A percentile compares a stretch with the other conserved stretches of the same genome.
These are phyloP conservation scores for Passer montanus DNA, from an alignment of 2,113 vertebrate genomes.

Conservation along the genomic window DNA sequence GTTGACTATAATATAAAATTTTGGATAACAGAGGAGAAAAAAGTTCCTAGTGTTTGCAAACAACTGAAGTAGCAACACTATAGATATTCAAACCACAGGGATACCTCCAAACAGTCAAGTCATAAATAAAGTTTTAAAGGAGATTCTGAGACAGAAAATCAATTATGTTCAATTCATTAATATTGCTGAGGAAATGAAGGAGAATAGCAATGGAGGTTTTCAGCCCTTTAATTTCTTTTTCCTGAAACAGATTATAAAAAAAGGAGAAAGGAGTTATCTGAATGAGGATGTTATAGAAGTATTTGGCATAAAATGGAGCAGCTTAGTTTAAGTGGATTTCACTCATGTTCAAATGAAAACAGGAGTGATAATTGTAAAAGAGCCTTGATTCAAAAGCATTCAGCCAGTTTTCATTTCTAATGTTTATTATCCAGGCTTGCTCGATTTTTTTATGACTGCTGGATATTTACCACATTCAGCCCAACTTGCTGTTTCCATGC, in stretches of 20 bases:
- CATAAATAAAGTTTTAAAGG: conserved; percentile 9
- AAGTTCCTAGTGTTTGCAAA: background rate
- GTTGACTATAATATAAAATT: background rate
- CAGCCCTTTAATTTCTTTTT: conserved; percentile 62
- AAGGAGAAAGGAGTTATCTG: conserved; percentile 19
- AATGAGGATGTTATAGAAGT: conserved; percentile 11
- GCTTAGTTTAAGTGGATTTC: conserved; percentile 64
- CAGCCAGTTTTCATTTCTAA: conserved; percentile 66
- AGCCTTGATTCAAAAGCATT: conserved; percentile 70
- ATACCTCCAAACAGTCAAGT: background rate
- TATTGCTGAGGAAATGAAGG: conserved; percentile 53
- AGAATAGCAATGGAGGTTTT: conserved; percentile 46
- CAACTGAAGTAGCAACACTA: background rate
- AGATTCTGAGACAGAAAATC: conserved; percentile 61
- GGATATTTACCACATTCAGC: conserved; percentile 73
- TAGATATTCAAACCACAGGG: background rate
- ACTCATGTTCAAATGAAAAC: conserved; percentile 65
- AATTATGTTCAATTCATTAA: conserved; percentile 46
- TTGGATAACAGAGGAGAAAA: background rate
- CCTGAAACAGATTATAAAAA: conserved; percentile 53
- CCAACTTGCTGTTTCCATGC: conserved; percentile 73
- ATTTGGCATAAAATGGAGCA: conserved; percentile 54
- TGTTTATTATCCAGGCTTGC: conserved; percentile 72
- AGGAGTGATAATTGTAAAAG: conserved; percentile 69
- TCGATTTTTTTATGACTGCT: conserved; percentile 69